A percentile compares a stretch with the other conserved stretches of the same genome.
phyloP scores from a whole-genome alignment of 2,797 vertebrate genomes.

The Microcaecilia unicolor region DNA sequence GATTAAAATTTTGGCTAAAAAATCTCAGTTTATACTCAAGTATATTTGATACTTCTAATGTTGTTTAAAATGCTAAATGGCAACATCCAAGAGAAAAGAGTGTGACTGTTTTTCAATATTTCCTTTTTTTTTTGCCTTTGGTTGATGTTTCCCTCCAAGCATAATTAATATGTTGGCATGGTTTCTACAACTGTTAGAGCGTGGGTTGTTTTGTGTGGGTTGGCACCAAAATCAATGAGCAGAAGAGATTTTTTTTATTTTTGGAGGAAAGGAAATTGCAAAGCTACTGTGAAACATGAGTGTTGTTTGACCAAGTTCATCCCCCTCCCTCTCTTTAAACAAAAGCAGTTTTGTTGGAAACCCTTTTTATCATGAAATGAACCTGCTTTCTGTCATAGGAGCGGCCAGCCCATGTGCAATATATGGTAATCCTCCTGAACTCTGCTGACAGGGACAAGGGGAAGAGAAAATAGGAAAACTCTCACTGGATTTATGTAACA shows the following conservation, averaged over 20 bases:
- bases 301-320: conserved; percentile 13
- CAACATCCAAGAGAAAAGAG: too few species aligned
- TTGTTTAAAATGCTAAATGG: too few species aligned
- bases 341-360: conserved; percentile 10
- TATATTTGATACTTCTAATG: too few species aligned
- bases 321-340: conserved; percentile 12
- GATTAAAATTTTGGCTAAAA: too few species aligned
- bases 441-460: too few species aligned
- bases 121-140: too few species aligned
- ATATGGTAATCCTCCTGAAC: too few species aligned
- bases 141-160: background rate
- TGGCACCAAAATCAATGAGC: conserved; percentile 2
- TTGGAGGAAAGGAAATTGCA: conserved; percentile 16
- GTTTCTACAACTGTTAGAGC: background rate
- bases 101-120: too few species aligned
- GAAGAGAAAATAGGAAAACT: too few species aligned
- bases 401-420: background rate
- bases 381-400: background rate
- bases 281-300: conserved; percentile 12
- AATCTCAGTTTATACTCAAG: too few species aligned
- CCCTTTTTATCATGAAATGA: conserved; percentile 1
- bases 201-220: conserved; percentile 10
- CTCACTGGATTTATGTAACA: too few species aligned
- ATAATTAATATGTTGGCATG: conserved; percentile 3
- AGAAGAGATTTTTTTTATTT: conserved; percentile 9